A percentile compares a stretch with the other conserved stretches of the same genome.
Conservation (phyloP, 2,113 vertebrate genomes). For the Takifugu bimaculatus region DNA sequence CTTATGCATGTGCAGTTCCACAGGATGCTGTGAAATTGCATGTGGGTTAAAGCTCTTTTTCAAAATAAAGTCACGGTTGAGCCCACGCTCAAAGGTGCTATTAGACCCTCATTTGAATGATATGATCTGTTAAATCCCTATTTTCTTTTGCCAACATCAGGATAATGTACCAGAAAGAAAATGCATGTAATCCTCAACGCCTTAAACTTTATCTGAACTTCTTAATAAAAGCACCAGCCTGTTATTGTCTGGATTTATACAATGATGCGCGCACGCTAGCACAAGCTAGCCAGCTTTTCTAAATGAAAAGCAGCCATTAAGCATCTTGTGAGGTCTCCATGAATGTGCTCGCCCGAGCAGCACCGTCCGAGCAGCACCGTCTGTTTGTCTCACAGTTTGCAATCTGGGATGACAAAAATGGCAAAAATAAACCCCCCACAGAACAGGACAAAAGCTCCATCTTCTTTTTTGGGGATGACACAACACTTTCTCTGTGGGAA, state of each 20-base stretch:
- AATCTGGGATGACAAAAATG: too few species aligned
- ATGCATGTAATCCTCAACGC: too few species aligned
- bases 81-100: slow-evolving; percentile 33
- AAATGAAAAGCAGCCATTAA: too few species aligned
- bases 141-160: slow-evolving; percentile 12
- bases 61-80: slow-evolving; percentile 35
- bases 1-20: slow-evolving; percentile 9
- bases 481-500: slow-evolving; percentile 49
- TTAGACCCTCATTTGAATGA: slow-evolving; percentile 41
- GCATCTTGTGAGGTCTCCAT: too few species aligned
- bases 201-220: too few species aligned
- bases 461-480: slow-evolving; percentile 54
- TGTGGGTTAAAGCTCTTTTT: slow-evolving; percentile 29
- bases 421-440: not conserved
- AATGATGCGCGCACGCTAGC: too few species aligned
- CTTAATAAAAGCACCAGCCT: too few species aligned
- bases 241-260: too few species aligned
- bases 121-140: slow-evolving; percentile 50
- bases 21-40: slow-evolving; percentile 38
- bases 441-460: slow-evolving; percentile 43
- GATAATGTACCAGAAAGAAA: not conserved
- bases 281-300: too few species aligned
- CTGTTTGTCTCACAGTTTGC: too few species aligned
- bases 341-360: too few species aligned
- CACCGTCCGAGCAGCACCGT: too few species aligned